Evolutionary conservation across 2,797 vertebrate genomes (phyloP), one percentile per base, ranked within the genome.

Genomic region (Sparidentex hasta): DNA sequence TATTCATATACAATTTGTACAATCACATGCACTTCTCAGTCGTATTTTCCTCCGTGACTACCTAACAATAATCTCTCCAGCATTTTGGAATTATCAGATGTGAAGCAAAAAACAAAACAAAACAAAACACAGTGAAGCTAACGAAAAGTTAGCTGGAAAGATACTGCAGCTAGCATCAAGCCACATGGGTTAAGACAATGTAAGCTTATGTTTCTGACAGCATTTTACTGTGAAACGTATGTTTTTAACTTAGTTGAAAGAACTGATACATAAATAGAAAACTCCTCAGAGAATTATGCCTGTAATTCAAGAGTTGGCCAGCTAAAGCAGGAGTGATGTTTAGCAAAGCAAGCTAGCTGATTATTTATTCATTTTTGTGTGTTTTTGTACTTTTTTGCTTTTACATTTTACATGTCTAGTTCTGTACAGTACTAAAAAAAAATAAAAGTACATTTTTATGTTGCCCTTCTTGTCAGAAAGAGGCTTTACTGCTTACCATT

Each of bases 51-150:
- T 47, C 58, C 14, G 11, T 62, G 11, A 51, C 23, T 5, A 3
- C 41, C 6, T 64, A 62, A 46, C 62, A 33, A 14, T 71, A 58
- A 43, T 82, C 54, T 90, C 48, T 92, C 91, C 94, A 94, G 94
- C 94, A 95, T 93, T 87, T 87, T 71, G 71, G 83, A 89, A 89
- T 63, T 67, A 68, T 87, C 67, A 59, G 54, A 65, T 44, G 56
- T 52, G 44, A 71, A 64, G 16, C 47, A 20, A 47, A 47, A 5
- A 56, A 54, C 27, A 67, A n/a, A 20, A 47, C 41, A n/a, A n/a
- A n/a, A 33, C 3, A 56, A 54, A 3, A 67, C 65, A 69, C 62
- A 73, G 8, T 50, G 25, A 69, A 12, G 7, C 27, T 56, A 38
- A 48, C 1, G 0, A 14, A 59, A 18, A 2, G 18, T 62, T 29